phyloP scores from a whole-genome alignment of 2,797 vertebrate species.

The Balearica regulorum region DNA sequence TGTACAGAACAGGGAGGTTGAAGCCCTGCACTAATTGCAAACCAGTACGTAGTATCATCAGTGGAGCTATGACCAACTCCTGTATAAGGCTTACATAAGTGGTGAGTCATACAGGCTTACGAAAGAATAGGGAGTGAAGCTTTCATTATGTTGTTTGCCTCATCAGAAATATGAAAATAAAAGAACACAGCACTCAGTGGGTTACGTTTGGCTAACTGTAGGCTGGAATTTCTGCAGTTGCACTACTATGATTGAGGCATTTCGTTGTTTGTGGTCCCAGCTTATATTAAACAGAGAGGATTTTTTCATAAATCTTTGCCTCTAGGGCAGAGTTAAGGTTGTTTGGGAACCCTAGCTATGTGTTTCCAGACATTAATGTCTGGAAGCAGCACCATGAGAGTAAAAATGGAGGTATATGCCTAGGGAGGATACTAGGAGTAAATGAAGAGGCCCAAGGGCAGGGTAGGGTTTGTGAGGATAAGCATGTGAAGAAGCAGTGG shows the following conservation, averaged over 20 bases:
- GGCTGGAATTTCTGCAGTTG: conserved; percentile 41
- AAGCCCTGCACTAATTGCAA: conserved; percentile 27
- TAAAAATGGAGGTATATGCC: conserved; percentile 22
- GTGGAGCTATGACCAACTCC: conserved; percentile 53
- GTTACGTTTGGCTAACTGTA: conserved; percentile 56
- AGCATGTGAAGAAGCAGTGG: neutral
- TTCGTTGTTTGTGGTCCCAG: conserved; percentile 61
- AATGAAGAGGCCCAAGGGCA: conserved; percentile 37
- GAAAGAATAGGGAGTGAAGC: neutral
- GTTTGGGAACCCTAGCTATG: conserved; percentile 44
- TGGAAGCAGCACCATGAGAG: conserved; percentile 40
- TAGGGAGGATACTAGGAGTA: conserved; percentile 14
- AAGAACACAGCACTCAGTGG: conserved; percentile 68
- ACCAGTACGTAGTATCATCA: conserved; percentile 14
- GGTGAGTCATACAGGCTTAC: conserved; percentile 51
- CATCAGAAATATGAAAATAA: conserved; percentile 61
- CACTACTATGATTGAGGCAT: conserved; percentile 26
- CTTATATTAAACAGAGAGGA: conserved; percentile 56
- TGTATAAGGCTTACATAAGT: conserved; percentile 48
- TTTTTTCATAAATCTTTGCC: conserved; percentile 60
- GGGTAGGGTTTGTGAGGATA: conserved; percentile 29
- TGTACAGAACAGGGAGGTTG: neutral
- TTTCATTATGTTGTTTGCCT: conserved; percentile 63
- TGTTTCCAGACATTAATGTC: conserved; percentile 61
- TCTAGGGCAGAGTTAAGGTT: conserved; percentile 49